These are phyloP conservation scores for Siphonodentalium dalli DNA, from an alignment of 2,888 invertebrate genomes.

Conservation along the genomic window DNA sequence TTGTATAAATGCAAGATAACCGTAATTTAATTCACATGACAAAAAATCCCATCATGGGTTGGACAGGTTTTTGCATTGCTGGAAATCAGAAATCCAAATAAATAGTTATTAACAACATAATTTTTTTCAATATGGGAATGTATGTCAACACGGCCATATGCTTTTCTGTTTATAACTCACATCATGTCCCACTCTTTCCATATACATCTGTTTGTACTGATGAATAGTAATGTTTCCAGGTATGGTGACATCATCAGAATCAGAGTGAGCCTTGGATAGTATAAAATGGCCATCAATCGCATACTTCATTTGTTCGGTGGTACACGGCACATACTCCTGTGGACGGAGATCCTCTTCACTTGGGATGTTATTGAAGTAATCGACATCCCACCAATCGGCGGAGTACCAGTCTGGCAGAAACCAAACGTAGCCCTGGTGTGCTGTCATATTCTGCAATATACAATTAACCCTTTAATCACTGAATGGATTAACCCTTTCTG, in stretches of 20 bases:
- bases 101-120: too few relatives aligned
- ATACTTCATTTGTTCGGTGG: slow-evolving; percentile 70
- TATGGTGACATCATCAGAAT: slow-evolving; percentile 71
- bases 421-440: slow-evolving; percentile 80
- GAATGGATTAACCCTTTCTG: not conserved
- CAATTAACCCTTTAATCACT: not conserved
- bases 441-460: slow-evolving; percentile 64
- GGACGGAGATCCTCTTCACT: slow-evolving; percentile 35
- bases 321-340: slow-evolving; percentile 71
- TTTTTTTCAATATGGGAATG: not conserved
- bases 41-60: too few relatives aligned
- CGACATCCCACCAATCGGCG: slow-evolving; percentile 72
- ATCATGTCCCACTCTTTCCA: slow-evolving; percentile 39
- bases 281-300: slow-evolving; percentile 79
- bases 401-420: slow-evolving; percentile 78
- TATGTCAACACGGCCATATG: not conserved
- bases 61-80: too few relatives aligned
- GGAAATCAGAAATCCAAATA: too few relatives aligned
- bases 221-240: slow-evolving; percentile 71
- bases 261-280: slow-evolving; percentile 75
- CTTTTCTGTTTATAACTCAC: too few relatives aligned
- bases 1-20: too few relatives aligned
- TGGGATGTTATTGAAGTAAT: slow-evolving; percentile 60
- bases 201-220: slow-evolving; percentile 69
- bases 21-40: too few relatives aligned